Evolutionary conservation across 64 coral and sea anemone species (phyloP).

Genomic region (Dendronephthya gigantea): DNA sequence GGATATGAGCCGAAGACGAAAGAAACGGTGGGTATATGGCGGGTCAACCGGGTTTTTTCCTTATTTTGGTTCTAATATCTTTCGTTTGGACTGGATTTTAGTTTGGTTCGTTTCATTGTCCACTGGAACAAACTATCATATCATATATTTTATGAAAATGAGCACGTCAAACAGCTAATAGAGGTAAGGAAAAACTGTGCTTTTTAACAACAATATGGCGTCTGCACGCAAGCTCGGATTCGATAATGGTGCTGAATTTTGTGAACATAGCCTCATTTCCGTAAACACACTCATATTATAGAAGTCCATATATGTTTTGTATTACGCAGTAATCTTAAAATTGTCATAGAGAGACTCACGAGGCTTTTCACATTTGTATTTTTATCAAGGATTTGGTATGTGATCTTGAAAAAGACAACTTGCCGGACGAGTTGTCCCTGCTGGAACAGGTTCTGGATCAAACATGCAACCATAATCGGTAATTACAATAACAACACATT

Average conservation of each 20-base stretch:
- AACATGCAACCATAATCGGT: not conserved
- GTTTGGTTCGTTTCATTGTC: slow-evolving; percentile 1
- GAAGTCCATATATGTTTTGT: not conserved
- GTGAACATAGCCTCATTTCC: too few species aligned
- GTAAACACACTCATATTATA: too few species aligned
- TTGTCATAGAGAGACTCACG: not conserved
- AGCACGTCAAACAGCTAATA: not conserved
- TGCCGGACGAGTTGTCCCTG: slow-evolving; percentile 16
- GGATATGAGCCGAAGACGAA: not conserved
- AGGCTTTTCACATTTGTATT: not conserved
- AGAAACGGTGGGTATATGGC: not conserved
- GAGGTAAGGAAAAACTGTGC: too few species aligned
- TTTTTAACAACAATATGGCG: too few species aligned
- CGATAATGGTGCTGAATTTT: too few species aligned
- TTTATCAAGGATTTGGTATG: not conserved
- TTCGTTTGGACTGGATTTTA: too few species aligned
- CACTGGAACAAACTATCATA: not conserved
- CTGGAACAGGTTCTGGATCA: slow-evolving; percentile 16
- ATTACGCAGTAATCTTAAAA: not conserved
- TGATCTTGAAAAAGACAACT: slow-evolving; percentile 25
- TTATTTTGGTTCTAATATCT: too few species aligned
- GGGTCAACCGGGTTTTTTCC: too few species aligned
- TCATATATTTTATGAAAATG: slow-evolving; percentile 7
- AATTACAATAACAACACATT: not conserved
- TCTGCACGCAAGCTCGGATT: too few species aligned